Evolutionary conservation across 2,113 vertebrate genomes (phyloP), one percentile per base, ranked within the genome.

Genomic region (Carassius carassius): DNA sequence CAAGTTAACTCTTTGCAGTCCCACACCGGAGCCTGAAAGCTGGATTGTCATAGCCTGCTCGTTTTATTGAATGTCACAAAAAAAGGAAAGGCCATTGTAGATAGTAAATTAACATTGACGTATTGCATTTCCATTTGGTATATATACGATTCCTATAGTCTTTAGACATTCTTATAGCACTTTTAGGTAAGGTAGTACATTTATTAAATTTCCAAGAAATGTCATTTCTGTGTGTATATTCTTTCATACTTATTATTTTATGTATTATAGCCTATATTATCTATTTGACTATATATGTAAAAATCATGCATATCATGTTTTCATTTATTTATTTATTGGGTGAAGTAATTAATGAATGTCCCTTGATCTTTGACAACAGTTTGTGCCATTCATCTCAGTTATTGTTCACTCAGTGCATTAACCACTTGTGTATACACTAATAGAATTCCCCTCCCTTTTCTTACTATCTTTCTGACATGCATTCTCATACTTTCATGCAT

Each of bases 401-500:
- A 41, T 70, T 70, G 67, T 78, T 78, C 76, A 60, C 9, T 44
- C 21, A 79, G 63, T 51, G 23, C 79, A 69, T 49, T 32, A 81
- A 29, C 60, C 44, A 75, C 73, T 49, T 75, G 47, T 75, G 23
- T 51, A 17, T 49, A 49, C 41, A 14, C 11, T 51, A 51, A 75
- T 54, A 25, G 6, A 54, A 54, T 51, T 76, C 73, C 47, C 32
- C 12, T 51, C 23, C 23, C 41, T 58, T 56, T 78, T 60, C 12
- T 78, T 60, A 35, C 54, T 23, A 14, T 78, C 32, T 58, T 10
- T 37, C 51, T 21, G 17, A 23, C 54, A 58, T 78, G 17, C 47
- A 77, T 77, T 77, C 25, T 44, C 78, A 63, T 79, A 58, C n/a
- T 63, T 79, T 25, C 35, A 63, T 78, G 54, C 60, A 56, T 62